Percentiles rank a stretch among this genome's conserved stretches.
phyloP scores from a whole-genome alignment of 2,113 vertebrate genomes.

The Ophthalmolycus amberensis region DNA sequence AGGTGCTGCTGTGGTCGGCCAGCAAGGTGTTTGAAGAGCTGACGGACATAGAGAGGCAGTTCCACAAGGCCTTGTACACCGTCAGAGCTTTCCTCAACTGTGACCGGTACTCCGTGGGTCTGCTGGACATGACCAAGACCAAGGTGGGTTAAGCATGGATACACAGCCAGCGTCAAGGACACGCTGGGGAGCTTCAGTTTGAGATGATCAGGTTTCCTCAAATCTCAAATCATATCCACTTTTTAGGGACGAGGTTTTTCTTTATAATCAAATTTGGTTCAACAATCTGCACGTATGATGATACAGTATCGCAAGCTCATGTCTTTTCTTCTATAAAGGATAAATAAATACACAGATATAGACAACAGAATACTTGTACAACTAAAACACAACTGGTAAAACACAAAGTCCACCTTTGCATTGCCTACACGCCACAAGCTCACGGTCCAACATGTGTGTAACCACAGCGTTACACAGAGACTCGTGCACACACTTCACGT shows the following conservation, averaged over 20 bases:
- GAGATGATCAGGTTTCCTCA: background rate
- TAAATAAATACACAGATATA: too few relatives aligned
- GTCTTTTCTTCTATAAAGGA: background rate
- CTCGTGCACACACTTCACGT: background rate
- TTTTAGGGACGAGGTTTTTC: background rate
- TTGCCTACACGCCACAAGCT: too few relatives aligned
- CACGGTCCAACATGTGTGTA: too few relatives aligned
- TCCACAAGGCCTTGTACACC: conserved; percentile 88
- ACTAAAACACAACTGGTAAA: background rate
- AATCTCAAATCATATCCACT: background rate
- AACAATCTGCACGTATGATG: background rate
- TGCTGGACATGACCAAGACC: conserved; percentile 88
- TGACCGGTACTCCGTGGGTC: conserved; percentile 87
- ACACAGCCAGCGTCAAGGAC: background rate
- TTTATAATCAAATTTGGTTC: background rate
- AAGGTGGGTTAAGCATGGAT: conserved; percentile 74
- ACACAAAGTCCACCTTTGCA: too few relatives aligned
- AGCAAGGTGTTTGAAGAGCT: conserved; percentile 89
- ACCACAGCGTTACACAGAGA: background rate
- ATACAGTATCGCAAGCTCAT: background rate
- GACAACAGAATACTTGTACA: too few relatives aligned
- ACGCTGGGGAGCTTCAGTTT: background rate
- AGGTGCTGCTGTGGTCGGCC: conserved; percentile 88
- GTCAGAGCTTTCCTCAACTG: conserved; percentile 87
- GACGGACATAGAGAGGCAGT: conserved; percentile 87